Evolutionary conservation across 2,797 vertebrate genomes (phyloP).

Genomic region (Paramormyrops hopkinsi): DNA sequence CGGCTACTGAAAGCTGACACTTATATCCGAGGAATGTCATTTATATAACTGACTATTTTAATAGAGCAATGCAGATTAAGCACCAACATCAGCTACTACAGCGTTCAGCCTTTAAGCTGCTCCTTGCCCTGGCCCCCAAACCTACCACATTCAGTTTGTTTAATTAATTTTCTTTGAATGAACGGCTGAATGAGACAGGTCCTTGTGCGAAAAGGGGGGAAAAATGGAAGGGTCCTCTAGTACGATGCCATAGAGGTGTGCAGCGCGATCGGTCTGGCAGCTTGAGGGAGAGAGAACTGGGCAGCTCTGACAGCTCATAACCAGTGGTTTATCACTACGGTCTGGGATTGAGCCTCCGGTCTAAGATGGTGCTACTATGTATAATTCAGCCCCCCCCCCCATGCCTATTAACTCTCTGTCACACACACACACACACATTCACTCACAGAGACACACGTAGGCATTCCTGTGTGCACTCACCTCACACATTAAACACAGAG

Average conservation of each 20-base stretch:
- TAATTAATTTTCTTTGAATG: not conserved
- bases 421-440: not conserved
- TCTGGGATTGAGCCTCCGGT: not conserved
- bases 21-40: not conserved
- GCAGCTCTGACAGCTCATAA: slow-evolving; percentile 14
- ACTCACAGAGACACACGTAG: not conserved
- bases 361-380: not conserved
- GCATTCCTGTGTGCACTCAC: slow-evolving; percentile 11
- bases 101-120: not conserved
- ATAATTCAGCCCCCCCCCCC: slow-evolving; percentile 9
- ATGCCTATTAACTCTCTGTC: slow-evolving; percentile 11
- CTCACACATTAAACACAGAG: slow-evolving; percentile 21
- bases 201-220: not conserved
- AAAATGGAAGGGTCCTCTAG: not conserved
- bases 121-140: not conserved
- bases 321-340: slow-evolving; percentile 16
- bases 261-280: not conserved
- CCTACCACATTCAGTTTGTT: not conserved
- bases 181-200: not conserved
- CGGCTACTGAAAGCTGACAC: not conserved
- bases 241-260: not conserved
- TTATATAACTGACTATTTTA: not conserved
- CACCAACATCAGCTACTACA: not conserved
- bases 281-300: not conserved
- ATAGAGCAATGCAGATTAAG: not conserved